phyloP scores from a whole-genome alignment of 2,888 invertebrate species.

The Lochmaea capreae region DNA sequence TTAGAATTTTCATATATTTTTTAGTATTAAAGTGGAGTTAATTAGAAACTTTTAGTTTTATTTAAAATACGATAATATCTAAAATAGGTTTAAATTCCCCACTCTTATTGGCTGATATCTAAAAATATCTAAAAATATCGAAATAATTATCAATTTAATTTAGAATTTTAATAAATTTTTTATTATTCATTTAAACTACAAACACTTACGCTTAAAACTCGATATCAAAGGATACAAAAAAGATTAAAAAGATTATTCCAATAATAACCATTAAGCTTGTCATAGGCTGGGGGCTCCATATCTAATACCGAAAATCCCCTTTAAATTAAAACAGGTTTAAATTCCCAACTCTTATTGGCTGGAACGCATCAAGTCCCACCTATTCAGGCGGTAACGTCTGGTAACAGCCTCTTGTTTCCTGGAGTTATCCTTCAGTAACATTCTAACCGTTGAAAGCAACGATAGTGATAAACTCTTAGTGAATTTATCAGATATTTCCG shows the following conservation, averaged over 20 bases:
- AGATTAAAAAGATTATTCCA: conserved; percentile 22
- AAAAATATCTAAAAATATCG: no score
- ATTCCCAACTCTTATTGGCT: conserved; percentile 5
- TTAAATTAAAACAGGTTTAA: conserved; percentile 5
- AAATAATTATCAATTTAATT: no score
- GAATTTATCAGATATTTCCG: conserved; percentile 1
- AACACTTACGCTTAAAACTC: neutral
- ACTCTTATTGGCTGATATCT: no score
- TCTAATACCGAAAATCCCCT: conserved; percentile 12
- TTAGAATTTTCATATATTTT: no score
- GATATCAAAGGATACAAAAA: conserved; percentile 5
- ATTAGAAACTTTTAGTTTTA: no score
- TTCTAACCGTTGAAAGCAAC: neutral
- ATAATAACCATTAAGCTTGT: conserved; percentile 15
- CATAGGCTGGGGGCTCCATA: conserved; percentile 18
- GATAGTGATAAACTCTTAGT: neutral
- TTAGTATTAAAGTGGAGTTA: no score
- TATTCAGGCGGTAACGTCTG: conserved; percentile 10
- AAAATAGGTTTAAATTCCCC: no score
- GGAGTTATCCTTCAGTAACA: conserved; percentile 8
- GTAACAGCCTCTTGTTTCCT: neutral
- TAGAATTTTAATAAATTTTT: no score
- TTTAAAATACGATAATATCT: no score
- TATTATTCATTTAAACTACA: no score
- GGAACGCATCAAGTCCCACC: neutral